Percentiles rank a stretch among this genome's conserved stretches.
phyloP scores from a whole-genome alignment of 2,113 vertebrate species.

The Lepidothrix coronata region DNA sequence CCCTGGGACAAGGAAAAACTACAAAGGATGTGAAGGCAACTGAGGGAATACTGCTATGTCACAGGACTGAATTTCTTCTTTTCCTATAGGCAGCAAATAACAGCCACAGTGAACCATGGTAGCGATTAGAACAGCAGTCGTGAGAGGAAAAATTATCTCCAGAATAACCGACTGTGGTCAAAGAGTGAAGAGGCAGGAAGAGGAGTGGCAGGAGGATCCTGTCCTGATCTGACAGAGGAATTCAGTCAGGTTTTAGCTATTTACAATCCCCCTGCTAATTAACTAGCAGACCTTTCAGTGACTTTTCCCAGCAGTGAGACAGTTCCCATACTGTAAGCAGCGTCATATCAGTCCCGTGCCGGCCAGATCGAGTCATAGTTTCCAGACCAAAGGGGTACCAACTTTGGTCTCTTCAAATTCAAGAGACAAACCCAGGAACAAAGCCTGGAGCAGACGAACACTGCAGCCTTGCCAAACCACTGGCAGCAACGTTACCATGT shows the following conservation, averaged over 20 bases:
- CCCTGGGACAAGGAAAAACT: background rate
- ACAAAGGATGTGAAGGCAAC: background rate
- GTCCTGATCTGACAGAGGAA: constrained; percentile 18
- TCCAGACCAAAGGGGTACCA: constrained; percentile 11
- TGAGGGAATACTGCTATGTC: background rate
- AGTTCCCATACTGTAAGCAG: constrained; percentile 9
- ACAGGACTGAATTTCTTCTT: background rate
- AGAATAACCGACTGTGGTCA: background rate
- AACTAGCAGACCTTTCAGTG: constrained; percentile 4
- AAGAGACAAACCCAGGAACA: background rate
- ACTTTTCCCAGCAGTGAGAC: constrained; percentile 25
- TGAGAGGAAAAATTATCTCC: background rate
- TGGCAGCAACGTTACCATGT: background rate
- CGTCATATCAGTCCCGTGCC: accelerated
- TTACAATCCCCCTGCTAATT: constrained; percentile 10
- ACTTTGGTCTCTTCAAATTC: constrained; percentile 14
- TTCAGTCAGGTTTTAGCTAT: constrained; percentile 46
- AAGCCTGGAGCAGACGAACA: background rate
- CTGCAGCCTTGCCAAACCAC: background rate
- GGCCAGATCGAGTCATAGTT: background rate
- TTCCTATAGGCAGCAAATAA: background rate
- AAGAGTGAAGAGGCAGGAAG: background rate
- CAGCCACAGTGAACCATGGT: background rate
- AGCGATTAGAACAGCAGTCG: background rate
- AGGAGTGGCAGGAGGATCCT: constrained; percentile 33